These are phyloP conservation scores for Cheilosia impressa DNA, from an alignment of 2,888 invertebrate species.

Conservation along the genomic window DNA sequence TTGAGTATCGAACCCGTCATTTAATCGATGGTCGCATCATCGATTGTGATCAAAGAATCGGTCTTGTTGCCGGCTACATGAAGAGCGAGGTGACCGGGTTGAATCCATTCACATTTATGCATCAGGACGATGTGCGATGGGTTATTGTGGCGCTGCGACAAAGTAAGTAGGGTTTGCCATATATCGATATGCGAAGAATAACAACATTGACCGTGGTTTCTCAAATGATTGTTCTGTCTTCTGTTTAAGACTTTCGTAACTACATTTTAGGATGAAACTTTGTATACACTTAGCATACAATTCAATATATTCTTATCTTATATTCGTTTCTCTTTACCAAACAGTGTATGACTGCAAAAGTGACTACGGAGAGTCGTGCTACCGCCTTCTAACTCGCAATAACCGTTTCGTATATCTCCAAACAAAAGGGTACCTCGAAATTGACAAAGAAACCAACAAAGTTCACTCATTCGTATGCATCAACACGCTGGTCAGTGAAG, in stretches of 20 bases:
- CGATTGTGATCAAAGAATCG: constrained; percentile 95
- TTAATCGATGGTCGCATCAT: constrained; percentile 94
- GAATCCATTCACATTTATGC: constrained; percentile 95
- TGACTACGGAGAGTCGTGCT: constrained; percentile 93
- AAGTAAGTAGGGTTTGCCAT: constrained; percentile 85
- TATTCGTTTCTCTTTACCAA: constrained; percentile 26
- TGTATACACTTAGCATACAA: not conserved
- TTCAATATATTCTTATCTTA: not conserved
- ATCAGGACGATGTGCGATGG: constrained; percentile 94
- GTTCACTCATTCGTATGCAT: constrained; percentile 95
- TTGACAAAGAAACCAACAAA: constrained; percentile 89
- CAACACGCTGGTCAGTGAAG: constrained; percentile 90
- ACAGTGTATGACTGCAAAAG: constrained; percentile 93
- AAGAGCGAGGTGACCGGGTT: constrained; percentile 94
- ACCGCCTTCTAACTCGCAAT: constrained; percentile 91
- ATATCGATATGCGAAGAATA: not conserved
- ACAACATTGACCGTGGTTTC: no score
- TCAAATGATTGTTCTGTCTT: no score
- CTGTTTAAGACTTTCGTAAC: not conserved
- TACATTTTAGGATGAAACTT: not conserved
- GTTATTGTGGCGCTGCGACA: constrained; percentile 93
- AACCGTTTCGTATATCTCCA: constrained; percentile 94
- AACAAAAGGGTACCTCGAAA: constrained; percentile 93
- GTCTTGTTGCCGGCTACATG: constrained; percentile 94
- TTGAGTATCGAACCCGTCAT: constrained; percentile 96